Base-by-base conservation (phyloP, 1,140 invertebrate species). In the Drosophila ironensis region DNA sequence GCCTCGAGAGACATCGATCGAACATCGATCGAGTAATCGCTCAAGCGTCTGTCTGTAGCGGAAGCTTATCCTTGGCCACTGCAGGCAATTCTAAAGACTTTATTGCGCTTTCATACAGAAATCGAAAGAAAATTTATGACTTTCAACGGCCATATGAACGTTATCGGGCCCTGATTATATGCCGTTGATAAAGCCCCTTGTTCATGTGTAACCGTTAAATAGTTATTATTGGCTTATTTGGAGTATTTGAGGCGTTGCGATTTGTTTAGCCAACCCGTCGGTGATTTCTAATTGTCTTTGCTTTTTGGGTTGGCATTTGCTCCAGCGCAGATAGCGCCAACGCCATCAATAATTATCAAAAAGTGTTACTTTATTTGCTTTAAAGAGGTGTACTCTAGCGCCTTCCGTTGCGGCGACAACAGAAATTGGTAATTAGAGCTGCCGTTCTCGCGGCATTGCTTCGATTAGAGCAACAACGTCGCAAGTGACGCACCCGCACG, bases 161-260 rank as follows among this genome's bases (percentile, higher is more conserved):
- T 80, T 82, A 84, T 82, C 69, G 30, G 38, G 53, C 72, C 56
- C 73, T 69, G 78, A 82, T 84, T 81, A 74, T 64, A 72, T 72
- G 57, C 33, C 22, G 7, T 63, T 84, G 77, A 82, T 82, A 82
- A 77, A 57, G 60, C 22, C 52, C 37, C 47, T 27, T 42, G 60
- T 17, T 53, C 30, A 22, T 47, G 52, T 46, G 66, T 82, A 57
- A 48, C 19, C 69, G 63, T 73, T 84, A 60, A 82, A 78, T 73
- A 56, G 68, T 64, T 84, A 78, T 82, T 84, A 84, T 84, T 84
- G 80, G 69, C 57, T 77, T 73, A 86, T 61, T 82, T 72, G 48
- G 64, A 51, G 28, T 72, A 72, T 64, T 28, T 35, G 11, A 28
- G 28, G 33, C 24, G n/a, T 38, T 48, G 66, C 35, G 69, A 73